A percentile compares a stretch with the other conserved stretches of the same genome.
Evolutionary conservation across 2,888 invertebrate genomes (phyloP).

Genomic region (Pandemis corylana): DNA sequence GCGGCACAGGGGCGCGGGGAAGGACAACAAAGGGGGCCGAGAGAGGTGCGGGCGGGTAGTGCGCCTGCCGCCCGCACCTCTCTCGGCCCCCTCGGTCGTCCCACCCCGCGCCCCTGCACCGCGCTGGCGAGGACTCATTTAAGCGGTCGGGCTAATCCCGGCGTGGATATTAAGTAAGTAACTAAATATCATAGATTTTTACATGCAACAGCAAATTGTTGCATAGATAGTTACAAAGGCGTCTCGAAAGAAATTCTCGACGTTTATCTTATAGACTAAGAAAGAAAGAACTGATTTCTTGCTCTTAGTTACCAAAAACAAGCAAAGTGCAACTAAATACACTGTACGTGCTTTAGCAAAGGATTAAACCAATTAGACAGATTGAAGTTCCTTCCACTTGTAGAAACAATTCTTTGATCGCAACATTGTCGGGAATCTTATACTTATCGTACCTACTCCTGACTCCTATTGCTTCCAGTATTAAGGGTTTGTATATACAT

Average conservation of each 20-base stretch:
- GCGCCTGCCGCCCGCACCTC: too few species aligned
- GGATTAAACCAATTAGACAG: slow-evolving; percentile 79
- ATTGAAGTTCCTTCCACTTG: slow-evolving; percentile 58
- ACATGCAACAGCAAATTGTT: not conserved
- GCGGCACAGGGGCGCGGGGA: too few species aligned
- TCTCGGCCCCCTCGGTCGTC: too few species aligned
- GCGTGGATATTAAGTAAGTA: too few species aligned
- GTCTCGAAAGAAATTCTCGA: not conserved
- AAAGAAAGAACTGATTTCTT: not conserved
- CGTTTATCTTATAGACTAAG: not conserved
- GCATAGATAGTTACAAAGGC: not conserved
- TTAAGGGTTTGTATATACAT: not conserved
- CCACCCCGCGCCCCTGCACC: too few species aligned
- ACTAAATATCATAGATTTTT: not conserved
- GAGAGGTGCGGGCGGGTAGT: too few species aligned
- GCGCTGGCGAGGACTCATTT: too few species aligned
- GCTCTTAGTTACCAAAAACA: slow-evolving; percentile 11
- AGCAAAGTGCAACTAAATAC: slow-evolving; percentile 27
- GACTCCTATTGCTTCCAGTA: slow-evolving; percentile 18
- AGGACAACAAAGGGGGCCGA: too few species aligned
- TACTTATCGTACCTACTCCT: not conserved
- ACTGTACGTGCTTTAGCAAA: slow-evolving; percentile 40
- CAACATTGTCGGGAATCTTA: slow-evolving; percentile 27
- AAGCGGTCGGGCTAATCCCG: too few species aligned
- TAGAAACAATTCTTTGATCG: slow-evolving; percentile 64